These are phyloP conservation scores for Ichneumoninae sp. DNA, from an alignment of 2,888 invertebrate species.

Conservation along the genomic window DNA sequence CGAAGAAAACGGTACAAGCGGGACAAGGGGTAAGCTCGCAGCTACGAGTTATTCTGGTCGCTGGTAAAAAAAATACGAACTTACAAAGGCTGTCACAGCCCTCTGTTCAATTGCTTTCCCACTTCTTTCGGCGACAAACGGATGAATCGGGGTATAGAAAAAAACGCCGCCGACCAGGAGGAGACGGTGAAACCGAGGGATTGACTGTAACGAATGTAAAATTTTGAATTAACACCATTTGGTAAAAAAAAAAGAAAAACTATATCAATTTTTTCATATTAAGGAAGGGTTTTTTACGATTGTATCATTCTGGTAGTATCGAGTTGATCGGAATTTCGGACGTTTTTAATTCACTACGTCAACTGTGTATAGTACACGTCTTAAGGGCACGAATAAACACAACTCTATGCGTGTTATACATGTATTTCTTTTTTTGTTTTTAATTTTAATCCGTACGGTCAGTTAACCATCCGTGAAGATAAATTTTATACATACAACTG, in stretches of 20 bases:
- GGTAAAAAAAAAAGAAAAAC: slow-evolving; percentile 1
- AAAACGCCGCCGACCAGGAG: neutral
- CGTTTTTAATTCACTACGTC: slow-evolving; percentile 39
- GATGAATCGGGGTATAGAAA: slow-evolving; percentile 11
- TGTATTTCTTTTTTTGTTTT: slow-evolving; percentile 45
- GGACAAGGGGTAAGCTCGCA: slow-evolving; percentile 39
- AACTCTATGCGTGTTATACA: slow-evolving; percentile 49
- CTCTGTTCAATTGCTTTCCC: neutral
- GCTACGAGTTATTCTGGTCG: neutral
- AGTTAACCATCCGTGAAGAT: slow-evolving; percentile 22
- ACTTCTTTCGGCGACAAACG: slow-evolving; percentile 40
- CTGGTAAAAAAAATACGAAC: neutral
- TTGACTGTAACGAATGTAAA: slow-evolving; percentile 25
- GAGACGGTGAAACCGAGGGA: slow-evolving; percentile 12
- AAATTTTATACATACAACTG: slow-evolving; percentile 17
- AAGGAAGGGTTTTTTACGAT: slow-evolving; percentile 39
- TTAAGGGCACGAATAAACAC: slow-evolving; percentile 43
- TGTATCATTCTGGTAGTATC: slow-evolving; percentile 29
- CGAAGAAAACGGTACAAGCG: neutral
- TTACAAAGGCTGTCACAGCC: neutral
- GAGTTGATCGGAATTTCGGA: slow-evolving; percentile 18
- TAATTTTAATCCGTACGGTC: slow-evolving; percentile 6
- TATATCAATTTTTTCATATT: slow-evolving; percentile 46
- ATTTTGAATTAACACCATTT: neutral
- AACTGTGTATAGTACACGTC: slow-evolving; percentile 31